phyloP scores from a whole-genome alignment of 1,140 invertebrate genomes.

The Oryzaephilus surinamensis region DNA sequence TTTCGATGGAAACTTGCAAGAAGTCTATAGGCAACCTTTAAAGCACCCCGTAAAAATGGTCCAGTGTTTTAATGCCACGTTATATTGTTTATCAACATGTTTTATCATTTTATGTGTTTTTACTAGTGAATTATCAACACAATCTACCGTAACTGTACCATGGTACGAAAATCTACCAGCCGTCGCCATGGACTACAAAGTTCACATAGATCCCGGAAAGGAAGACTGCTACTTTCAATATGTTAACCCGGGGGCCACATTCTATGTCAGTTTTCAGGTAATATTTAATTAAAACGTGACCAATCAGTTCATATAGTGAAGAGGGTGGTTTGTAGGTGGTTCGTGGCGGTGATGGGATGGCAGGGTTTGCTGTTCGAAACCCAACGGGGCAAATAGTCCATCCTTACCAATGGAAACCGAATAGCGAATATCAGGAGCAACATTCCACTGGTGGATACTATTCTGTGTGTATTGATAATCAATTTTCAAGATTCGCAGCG shows the following conservation, averaged over 20 bases:
- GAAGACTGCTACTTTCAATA: conserved; percentile 93
- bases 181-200: conserved; percentile 90
- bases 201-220: conserved; percentile 85
- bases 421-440: conserved; percentile 78
- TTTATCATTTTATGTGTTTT: conserved; percentile 10
- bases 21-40: conserved; percentile 3
- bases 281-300: conserved; percentile 7
- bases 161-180: conserved; percentile 78
- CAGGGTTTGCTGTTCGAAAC: conserved; percentile 81
- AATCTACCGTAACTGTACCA: conserved; percentile 40
- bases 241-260: conserved; percentile 81
- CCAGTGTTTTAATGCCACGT: conserved; percentile 9
- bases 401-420: conserved; percentile 81
- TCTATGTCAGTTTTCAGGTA: conserved; percentile 90
- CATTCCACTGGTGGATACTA: conserved; percentile 74
- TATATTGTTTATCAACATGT: conserved; percentile 4
- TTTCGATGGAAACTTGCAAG: neutral
- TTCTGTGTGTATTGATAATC: conserved; percentile 91
- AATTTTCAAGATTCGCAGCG: conserved; percentile 82
- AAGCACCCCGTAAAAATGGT: conserved; percentile 7
- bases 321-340: conserved; percentile 48
- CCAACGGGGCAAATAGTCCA: conserved; percentile 73
- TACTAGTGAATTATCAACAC: conserved; percentile 5
- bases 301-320: neutral
- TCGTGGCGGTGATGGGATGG: conserved; percentile 84